Conservation (phyloP, 2,888 invertebrate species). For the Alitta virens region DNA sequence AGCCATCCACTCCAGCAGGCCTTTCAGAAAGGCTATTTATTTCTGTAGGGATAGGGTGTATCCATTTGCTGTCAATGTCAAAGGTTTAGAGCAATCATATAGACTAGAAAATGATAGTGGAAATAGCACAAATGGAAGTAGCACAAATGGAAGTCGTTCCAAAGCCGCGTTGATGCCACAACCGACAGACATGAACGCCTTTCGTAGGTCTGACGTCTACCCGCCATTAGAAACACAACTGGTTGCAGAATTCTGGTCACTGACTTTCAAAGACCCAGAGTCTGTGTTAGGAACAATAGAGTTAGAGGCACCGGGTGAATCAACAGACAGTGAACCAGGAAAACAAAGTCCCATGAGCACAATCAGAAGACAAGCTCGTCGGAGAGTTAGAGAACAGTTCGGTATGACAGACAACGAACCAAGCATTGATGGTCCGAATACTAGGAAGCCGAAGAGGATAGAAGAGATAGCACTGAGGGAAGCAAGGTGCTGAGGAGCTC, state of each 20-base stretch:
- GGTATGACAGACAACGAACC: neutral
- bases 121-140: neutral
- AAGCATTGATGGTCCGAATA: neutral
- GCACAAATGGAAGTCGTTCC: neutral
- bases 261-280: neutral
- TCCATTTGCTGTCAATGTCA: neutral
- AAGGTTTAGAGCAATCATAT: neutral
- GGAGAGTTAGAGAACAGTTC: neutral
- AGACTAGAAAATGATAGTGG: neutral
- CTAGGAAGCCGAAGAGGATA: neutral
- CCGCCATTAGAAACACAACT: neutral
- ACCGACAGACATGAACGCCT: neutral
- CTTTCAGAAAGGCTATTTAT: neutral
- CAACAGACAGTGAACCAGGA: neutral
- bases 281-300: neutral
- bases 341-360: neutral
- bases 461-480: conserved; percentile 4
- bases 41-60: neutral
- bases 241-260: neutral
- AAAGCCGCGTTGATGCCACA: neutral
- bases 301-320: neutral
- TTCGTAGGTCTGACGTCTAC: conserved; percentile 1
- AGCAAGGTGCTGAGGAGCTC: conserved; percentile 4
- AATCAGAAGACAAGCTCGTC: neutral
- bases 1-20: neutral